Base-by-base conservation (phyloP, 2,888 invertebrate species). In the Incurvaria masculella region DNA sequence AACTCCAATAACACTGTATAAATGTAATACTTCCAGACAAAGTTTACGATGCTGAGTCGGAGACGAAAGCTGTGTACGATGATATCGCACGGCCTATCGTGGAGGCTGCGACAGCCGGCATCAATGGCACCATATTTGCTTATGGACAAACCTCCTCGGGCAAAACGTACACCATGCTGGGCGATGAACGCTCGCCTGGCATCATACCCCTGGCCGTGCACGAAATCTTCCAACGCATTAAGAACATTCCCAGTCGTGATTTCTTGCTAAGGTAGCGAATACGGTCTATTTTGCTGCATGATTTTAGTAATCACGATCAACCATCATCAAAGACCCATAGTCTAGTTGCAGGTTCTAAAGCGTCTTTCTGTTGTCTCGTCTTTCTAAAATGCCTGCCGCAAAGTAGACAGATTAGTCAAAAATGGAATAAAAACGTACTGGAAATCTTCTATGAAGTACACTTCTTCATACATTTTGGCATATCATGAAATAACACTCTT, bases 71-170 rank as follows among this genome's bases (percentile, higher is more conserved):
- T 45, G 81, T 91, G 0, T 92, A 88, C 61, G 65, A 86, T 53
- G 79, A 76, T 48, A 73, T 89, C 54, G 88, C 87, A 0, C 81
- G 83, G 56, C 87, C 88, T 0, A 86, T 91, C 52, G 85, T 91
- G 2, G 80, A 86, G 52, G 82, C 87, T 1, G 84, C 87, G 1
- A 75, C 88, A 14, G 80, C 83, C 52, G 92, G 92, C 2, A 85
- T 90, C 57, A 91, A 92, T 65, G 93, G 91, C 2, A 94, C 94
- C 0, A 86, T 95, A 54, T 92, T 95, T 72, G 93, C 94, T 0
- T 95, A 95, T 64, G 94, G 94, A 6, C 94, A 94, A 67, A 94
- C 94, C 4, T 89, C 92, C 1, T 93, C 93, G 0, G 95, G 94
- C 47, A 93, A 93, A 68, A 93, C 93, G 0, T 86, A 86, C 58